Evolutionary conservation across 2,888 invertebrate species (phyloP).

Genomic region (Protodeltote pygarga): DNA sequence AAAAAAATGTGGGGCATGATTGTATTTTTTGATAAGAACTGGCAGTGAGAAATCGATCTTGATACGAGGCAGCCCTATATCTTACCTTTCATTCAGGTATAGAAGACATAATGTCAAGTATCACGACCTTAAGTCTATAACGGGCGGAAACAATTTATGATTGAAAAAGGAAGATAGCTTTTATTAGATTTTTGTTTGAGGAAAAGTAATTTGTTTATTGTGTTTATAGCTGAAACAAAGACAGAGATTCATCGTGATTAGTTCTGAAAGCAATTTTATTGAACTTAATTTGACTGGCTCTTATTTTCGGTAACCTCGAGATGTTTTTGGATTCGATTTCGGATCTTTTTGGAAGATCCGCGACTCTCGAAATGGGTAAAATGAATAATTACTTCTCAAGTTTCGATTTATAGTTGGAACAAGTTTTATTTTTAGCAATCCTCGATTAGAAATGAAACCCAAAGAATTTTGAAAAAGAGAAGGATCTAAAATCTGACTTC

Average conservation of each 20-base stretch:
- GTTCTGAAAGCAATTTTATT: constrained; percentile 26
- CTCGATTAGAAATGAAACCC: too few relatives aligned
- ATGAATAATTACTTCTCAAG: constrained; percentile 14
- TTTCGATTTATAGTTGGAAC: constrained; percentile 6
- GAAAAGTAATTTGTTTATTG: constrained; percentile 34
- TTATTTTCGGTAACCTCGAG: background rate
- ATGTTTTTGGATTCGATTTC: constrained; percentile 12
- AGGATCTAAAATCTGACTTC: too few relatives aligned
- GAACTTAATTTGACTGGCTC: constrained; percentile 5
- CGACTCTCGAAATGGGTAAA: background rate
- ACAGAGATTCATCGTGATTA: constrained; percentile 21
- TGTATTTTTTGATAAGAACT: constrained; percentile 32
- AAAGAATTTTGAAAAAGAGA: background rate
- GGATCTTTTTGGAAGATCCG: constrained; percentile 1
- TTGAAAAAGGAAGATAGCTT: constrained; percentile 27
- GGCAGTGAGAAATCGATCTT: constrained; percentile 34
- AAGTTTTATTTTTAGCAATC: constrained; percentile 9
- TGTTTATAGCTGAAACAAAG: constrained; percentile 21
- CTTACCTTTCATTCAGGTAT: constrained; percentile 46
- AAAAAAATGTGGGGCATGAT: constrained; percentile 28
- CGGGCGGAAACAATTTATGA: constrained; percentile 37
- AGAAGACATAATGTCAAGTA: constrained; percentile 61
- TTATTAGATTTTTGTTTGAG: constrained; percentile 29
- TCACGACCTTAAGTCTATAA: constrained; percentile 40
- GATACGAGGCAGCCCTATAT: constrained; percentile 37